A percentile compares a stretch with the other conserved stretches of the same genome.
These are phyloP conservation scores for Mirounga angustirostris DNA, from an alignment of 2,113 vertebrate genomes.

Conservation along the genomic window DNA sequence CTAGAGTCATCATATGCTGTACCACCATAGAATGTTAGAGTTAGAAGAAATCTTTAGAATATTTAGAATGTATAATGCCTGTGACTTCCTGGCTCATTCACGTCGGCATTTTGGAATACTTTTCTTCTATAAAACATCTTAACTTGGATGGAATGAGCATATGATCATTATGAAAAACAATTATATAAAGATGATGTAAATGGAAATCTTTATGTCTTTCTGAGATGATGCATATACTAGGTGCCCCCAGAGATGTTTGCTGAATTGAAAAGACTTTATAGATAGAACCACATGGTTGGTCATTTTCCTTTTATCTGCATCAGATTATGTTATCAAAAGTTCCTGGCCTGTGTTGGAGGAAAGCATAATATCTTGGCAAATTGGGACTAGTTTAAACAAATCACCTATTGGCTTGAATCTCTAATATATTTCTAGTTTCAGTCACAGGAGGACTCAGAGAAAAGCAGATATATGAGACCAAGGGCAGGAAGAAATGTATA, in stretches of 20 bases:
- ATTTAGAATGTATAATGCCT: background rate
- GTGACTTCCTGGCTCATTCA: background rate
- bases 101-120: background rate
- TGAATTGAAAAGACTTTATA: conserved; percentile 5
- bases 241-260: background rate
- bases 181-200: background rate
- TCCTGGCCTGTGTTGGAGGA: background rate
- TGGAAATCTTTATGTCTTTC: background rate
- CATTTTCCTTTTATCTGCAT: conserved; percentile 2
- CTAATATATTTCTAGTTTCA: background rate
- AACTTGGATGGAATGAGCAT: background rate
- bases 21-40: background rate
- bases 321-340: background rate
- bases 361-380: conserved; percentile 3
- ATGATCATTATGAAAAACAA: background rate
- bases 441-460: background rate
- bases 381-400: background rate
- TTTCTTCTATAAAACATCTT: conserved; percentile 9
- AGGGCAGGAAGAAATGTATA: background rate
- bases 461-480: background rate
- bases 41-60: background rate
- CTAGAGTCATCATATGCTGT: background rate
- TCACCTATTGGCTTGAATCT: background rate
- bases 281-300: background rate
- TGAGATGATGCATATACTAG: background rate